Percentiles rank a stretch among this genome's conserved stretches.
phyloP scores from a whole-genome alignment of 2,797 vertebrate genomes.

The Danio kyathit region DNA sequence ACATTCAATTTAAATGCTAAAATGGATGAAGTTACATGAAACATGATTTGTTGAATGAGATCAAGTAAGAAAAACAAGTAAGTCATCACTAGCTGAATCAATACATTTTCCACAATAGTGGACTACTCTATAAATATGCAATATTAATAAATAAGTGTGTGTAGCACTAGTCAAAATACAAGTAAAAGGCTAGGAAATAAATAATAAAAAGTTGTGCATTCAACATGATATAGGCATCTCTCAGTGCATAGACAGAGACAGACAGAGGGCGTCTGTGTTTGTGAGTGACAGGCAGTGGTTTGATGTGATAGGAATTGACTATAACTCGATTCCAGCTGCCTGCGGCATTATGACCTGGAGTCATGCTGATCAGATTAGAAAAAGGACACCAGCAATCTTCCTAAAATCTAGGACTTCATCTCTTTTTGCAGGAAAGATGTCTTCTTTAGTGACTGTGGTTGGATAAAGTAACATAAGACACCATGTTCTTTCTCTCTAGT shows the following conservation, averaged over 20 bases:
- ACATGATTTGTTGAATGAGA: too few relatives aligned
- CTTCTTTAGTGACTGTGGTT: constrained; percentile 6
- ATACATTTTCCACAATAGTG: background rate
- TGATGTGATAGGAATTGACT: constrained; percentile 55
- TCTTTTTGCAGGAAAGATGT: constrained; percentile 33
- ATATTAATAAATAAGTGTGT: background rate
- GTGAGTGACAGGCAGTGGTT: constrained; percentile 34
- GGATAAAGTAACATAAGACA: constrained; percentile 33
- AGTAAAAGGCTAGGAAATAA: too few relatives aligned
- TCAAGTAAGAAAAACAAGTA: too few relatives aligned
- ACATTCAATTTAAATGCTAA: too few relatives aligned
- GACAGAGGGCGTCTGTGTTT: constrained; percentile 33
- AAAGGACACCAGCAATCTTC: constrained; percentile 66
- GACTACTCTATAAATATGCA: background rate
- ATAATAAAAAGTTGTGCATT: too few relatives aligned
- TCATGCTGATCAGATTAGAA: constrained; percentile 70
- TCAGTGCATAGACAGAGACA: background rate
- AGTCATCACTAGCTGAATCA: background rate
- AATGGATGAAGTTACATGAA: too few relatives aligned
- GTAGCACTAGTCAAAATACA: background rate
- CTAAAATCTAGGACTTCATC: constrained; percentile 61
- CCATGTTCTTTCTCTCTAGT: background rate
- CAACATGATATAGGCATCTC: background rate
- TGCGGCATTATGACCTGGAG: constrained; percentile 60
- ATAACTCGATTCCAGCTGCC: constrained; percentile 63